A percentile compares a stretch with the other conserved stretches of the same genome.
phyloP scores from a whole-genome alignment of 2,888 invertebrate species.

The Liodrosophila aerea region DNA sequence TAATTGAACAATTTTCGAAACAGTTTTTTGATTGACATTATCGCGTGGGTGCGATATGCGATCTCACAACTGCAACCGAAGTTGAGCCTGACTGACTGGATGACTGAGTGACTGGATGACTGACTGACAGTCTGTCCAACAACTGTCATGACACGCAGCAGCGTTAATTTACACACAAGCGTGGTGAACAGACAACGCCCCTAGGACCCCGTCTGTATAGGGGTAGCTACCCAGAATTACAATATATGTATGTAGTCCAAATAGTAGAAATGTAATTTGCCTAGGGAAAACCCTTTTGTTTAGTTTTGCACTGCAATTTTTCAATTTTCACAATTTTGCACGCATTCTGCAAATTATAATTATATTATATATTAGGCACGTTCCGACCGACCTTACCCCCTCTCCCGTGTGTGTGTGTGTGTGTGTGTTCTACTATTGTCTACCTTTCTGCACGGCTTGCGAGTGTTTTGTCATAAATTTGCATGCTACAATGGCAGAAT shows the following conservation, averaged over 20 bases:
- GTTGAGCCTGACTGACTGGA: conserved; percentile 9
- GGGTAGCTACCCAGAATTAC: conserved; percentile 35
- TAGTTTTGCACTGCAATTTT: conserved; percentile 34
- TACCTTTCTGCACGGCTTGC: conserved; percentile 59
- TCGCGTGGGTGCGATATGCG: conserved; percentile 74
- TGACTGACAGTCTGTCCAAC: conserved; percentile 9
- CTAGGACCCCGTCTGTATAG: background rate
- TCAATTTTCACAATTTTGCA: conserved; percentile 60
- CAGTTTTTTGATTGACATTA: conserved; percentile 77
- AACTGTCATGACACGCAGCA: conserved; percentile 28
- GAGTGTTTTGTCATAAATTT: conserved; percentile 77
- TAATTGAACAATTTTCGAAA: conserved; percentile 62
- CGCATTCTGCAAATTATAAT: conserved; percentile 66
- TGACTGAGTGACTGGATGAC: background rate
- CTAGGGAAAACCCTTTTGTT: conserved; percentile 48
- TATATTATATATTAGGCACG: conserved; percentile 73
- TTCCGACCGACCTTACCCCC: conserved; percentile 51
- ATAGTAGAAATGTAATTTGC: too few species aligned
- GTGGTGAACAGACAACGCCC: conserved; percentile 16
- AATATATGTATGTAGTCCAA: too few species aligned
- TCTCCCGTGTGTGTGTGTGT: background rate
- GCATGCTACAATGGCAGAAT: conserved; percentile 61
- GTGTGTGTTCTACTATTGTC: conserved; percentile 45
- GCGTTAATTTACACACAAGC: conserved; percentile 46
- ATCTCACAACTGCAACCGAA: conserved; percentile 30